These are phyloP conservation scores for Electrophaes corylata DNA, from an alignment of 2,888 invertebrate genomes.

Conservation along the genomic window DNA sequence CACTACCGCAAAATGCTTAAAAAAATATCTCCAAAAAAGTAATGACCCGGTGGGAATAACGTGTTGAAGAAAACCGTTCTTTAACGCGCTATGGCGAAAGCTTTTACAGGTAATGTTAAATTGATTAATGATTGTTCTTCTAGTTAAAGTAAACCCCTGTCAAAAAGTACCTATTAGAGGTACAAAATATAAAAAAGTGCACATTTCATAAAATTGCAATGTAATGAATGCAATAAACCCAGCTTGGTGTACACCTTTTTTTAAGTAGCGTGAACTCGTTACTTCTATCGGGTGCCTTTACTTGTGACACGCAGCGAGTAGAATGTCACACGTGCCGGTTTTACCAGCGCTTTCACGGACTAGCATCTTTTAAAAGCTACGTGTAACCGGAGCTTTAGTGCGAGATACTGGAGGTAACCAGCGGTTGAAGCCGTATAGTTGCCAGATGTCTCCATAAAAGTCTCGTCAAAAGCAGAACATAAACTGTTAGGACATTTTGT, in stretches of 20 bases:
- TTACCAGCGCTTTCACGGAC: neutral
- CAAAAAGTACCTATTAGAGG: too few relatives aligned
- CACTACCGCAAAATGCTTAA: constrained; percentile 17
- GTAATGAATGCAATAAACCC: too few relatives aligned
- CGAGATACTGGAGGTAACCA: neutral
- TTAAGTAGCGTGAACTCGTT: too few relatives aligned
- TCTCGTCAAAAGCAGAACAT: neutral
- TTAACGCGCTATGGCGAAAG: constrained; percentile 4
- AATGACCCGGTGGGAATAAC: constrained; percentile 8
- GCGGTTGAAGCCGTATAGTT: neutral
- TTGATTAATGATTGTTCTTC: neutral
- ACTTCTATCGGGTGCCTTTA: neutral
- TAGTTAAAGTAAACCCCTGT: too few relatives aligned
- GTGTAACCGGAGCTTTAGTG: neutral
- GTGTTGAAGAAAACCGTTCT: constrained; percentile 5
- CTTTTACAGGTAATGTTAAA: neutral
- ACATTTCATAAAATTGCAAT: too few relatives aligned
- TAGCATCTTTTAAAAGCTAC: neutral
- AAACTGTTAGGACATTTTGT: neutral
- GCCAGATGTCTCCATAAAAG: neutral
- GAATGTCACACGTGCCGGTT: neutral
- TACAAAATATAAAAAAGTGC: too few relatives aligned
- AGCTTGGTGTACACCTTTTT: too few relatives aligned
- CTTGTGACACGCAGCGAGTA: neutral
- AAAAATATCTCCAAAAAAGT: constrained; percentile 17